These are phyloP conservation scores for Micrastur ruficollis DNA, from an alignment of 2,797 vertebrate genomes.

Conservation along the genomic window DNA sequence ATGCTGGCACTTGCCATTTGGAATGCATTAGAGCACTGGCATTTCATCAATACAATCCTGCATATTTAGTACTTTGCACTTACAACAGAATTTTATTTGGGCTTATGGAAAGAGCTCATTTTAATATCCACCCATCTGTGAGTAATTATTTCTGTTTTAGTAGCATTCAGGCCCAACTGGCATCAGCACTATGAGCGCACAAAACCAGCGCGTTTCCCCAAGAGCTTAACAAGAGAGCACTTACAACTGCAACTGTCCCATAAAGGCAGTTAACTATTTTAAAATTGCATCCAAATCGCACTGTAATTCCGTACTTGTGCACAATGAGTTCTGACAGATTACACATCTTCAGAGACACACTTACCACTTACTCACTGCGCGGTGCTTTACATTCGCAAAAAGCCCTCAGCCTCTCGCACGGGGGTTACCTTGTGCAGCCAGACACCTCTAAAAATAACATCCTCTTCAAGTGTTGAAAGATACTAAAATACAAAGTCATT, in stretches of 20 bases:
- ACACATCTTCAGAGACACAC: background rate
- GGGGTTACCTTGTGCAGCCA: background rate
- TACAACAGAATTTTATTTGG: background rate
- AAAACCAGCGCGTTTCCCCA: background rate
- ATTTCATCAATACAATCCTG: background rate
- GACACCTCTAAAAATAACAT: constrained; percentile 48
- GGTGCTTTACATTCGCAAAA: background rate
- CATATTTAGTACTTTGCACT: background rate
- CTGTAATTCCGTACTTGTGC: background rate
- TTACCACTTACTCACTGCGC: background rate
- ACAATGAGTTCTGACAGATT: background rate
- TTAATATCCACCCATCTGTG: constrained; percentile 24
- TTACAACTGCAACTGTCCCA: background rate
- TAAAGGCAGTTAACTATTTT: background rate
- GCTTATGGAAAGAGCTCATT: background rate
- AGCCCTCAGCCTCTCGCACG: background rate
- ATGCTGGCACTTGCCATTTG: background rate
- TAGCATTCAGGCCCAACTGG: constrained; percentile 1
- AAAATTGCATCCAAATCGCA: background rate
- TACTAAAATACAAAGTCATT: constrained; percentile 40
- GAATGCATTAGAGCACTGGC: background rate
- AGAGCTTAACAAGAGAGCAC: background rate
- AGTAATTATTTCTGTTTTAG: constrained; percentile 1
- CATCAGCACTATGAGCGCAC: background rate
- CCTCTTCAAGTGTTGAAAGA: constrained; percentile 33